Base-by-base conservation (phyloP, 2,888 invertebrate genomes). In the Zeuzera pyrina region DNA sequence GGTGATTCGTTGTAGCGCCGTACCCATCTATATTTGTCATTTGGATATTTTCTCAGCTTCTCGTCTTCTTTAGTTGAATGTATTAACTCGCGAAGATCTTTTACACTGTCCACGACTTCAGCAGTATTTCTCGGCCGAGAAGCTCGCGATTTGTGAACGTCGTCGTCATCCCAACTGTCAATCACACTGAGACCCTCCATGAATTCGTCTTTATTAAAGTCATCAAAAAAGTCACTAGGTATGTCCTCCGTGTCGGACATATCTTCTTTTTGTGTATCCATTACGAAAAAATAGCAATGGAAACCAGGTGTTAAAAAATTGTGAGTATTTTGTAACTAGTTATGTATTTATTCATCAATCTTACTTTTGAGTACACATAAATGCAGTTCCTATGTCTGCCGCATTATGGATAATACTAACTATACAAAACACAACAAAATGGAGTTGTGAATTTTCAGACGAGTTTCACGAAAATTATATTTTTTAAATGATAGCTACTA, bases 181-280 rank as follows among this genome's bases (percentile, higher is more conserved):
- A 83, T 68, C 31, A 83, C 78, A 62, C 73, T 78, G 15, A 83
- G 67, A 47, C 81, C 78, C 47, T 74, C 64, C 48, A 83, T 77
- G 49, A 83, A 81, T 15, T 81, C 79, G 5, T 73, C 79, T 44
- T 70, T 81, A 35, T 41, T 57, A 49, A 83, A 81, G 42, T 81
- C 81, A 42, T 83, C 83, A 46, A 83, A 81, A 49, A 81, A 81
- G 59, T 81, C 79, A 62, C 78, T 81, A 3, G 81, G 74, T 38
- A 83, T 56, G 44, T 81, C 79, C 47, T 81, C 81, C 21, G 51
- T 50, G 19, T 67, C 72, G 12, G 57, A 65, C 33, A 49, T 15
- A 14, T 28, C 8, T 8, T 11, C 25, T 12, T 5, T 12, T 12
- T 25, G 2, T 28, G 16, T 11, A n/a, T n/a, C 11, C 12, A 26